Base-by-base conservation (phyloP, 2,797 vertebrate species). In the Heteromormyrus szaboi region DNA sequence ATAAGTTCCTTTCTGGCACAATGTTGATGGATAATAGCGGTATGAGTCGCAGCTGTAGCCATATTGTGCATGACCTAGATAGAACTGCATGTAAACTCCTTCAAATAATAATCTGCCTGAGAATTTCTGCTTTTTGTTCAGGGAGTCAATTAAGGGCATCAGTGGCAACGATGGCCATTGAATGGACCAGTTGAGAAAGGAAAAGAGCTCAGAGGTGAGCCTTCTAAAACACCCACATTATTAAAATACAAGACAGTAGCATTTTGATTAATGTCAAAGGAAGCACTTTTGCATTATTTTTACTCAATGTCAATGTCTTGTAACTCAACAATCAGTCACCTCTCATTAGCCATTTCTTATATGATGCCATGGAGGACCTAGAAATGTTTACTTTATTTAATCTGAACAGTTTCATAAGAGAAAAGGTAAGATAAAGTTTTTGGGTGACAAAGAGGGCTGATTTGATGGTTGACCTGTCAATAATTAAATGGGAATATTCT, bases 1-100 rank as follows among this genome's bases (percentile, higher is more conserved):
- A 96, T 94, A 96, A 95, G 95, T 94, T 95, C 91, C 92, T 94
- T 92, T 94, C 89, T 90, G 90, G 11, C 91, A 92, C 93, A 19
- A 93, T 90, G 93, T 95, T 92, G 92, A 88, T 88, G 91, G 91
- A 92, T 91, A 93, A 93, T 92, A 91, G 94, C 90, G 91, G 94
- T 93, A 92, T 93, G 93, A 93, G 93, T 72, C 90, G 89, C 92
- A 93, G 92, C 91, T 93, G 91, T 92, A 92, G 92, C 93, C 94
- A 72, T 94, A 92, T 93, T 94, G 94, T 91, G 87, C 89, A 88
- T 91, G 94, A 96, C 94, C 93, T 95, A 92, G 91, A 91, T 88
- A 90, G 93, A 94, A 93, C 92, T 91, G 91, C 44, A 90, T 86
- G 91, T 92, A 92, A 94, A 93, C 90, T 88, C 90, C 90, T 44